Evolutionary conservation across 2,113 vertebrate genomes (phyloP).

Genomic region (Hydrochoerus hydrochaeris): DNA sequence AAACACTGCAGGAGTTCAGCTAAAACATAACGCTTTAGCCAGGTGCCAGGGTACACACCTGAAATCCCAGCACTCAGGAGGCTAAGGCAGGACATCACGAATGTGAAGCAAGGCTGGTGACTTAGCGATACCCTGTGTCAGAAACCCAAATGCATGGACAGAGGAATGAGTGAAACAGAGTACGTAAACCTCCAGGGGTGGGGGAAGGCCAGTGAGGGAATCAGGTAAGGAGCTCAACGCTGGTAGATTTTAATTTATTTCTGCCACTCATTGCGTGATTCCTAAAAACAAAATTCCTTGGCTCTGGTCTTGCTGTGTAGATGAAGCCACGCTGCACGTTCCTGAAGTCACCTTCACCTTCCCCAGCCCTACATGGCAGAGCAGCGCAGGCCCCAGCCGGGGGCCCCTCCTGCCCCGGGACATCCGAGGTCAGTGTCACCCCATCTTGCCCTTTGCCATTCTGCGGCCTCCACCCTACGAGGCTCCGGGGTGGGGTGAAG

Average conservation of each 20-base stretch:
- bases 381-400: background rate
- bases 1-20: background rate
- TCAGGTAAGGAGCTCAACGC: background rate
- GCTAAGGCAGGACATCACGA: background rate
- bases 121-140: background rate
- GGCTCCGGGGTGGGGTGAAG: background rate
- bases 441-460: accelerated
- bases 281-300: background rate
- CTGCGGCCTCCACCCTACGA: background rate
- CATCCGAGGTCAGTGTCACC: conserved; percentile 74
- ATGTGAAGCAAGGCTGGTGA: background rate
- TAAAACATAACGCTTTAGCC: background rate
- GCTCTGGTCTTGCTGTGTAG: background rate
- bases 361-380: conserved; percentile 75
- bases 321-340: conserved; percentile 64
- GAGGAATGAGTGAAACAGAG: background rate
- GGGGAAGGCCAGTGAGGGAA: background rate
- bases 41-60: background rate
- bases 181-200: background rate
- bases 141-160: background rate
- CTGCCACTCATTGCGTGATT: background rate
- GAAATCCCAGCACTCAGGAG: background rate
- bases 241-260: background rate
- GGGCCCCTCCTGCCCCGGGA: conserved; percentile 68
- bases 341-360: conserved; percentile 68